A percentile compares a stretch with the other conserved stretches of the same genome.
These are phyloP conservation scores for Mixornis gularis DNA, from an alignment of 2,113 vertebrate genomes.

Conservation along the genomic window DNA sequence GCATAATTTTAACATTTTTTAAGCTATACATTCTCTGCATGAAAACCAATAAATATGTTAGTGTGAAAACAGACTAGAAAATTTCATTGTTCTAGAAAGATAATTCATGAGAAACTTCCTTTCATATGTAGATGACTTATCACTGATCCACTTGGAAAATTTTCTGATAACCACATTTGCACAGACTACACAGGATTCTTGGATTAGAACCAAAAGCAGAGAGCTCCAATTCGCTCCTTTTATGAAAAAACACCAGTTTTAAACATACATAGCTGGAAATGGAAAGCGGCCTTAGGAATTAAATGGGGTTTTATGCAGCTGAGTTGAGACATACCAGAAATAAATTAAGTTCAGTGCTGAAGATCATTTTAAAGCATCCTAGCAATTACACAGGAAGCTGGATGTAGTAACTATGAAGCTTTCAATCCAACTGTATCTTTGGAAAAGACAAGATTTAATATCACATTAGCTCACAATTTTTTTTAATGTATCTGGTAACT, in stretches of 20 bases:
- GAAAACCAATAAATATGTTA: not conserved
- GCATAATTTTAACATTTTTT: not conserved
- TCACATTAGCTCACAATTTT: not conserved
- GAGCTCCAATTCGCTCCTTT: not conserved
- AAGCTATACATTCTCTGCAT: not conserved
- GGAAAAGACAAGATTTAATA: not conserved
- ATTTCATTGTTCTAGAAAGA: not conserved
- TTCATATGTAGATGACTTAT: not conserved
- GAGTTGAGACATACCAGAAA: not conserved
- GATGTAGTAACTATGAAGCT: not conserved
- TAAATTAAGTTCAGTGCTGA: not conserved
- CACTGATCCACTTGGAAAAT: not conserved
- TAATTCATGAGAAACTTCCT: not conserved
- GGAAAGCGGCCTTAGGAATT: not conserved
- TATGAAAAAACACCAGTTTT: not conserved
- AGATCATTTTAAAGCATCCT: not conserved
- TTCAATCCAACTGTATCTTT: not conserved
- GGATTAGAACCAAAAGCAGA: not conserved
- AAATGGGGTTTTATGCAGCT: not conserved
- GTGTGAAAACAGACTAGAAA: not conserved
- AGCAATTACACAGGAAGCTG: not conserved
- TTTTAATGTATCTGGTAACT: not conserved
- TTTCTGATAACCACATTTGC: not conserved
- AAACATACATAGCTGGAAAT: not conserved
- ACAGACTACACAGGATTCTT: not conserved